Percentiles rank a stretch among this genome's conserved stretches.
Evolutionary conservation across 2,113 vertebrate genomes (phyloP).

Genomic region (Antigone vipio): DNA sequence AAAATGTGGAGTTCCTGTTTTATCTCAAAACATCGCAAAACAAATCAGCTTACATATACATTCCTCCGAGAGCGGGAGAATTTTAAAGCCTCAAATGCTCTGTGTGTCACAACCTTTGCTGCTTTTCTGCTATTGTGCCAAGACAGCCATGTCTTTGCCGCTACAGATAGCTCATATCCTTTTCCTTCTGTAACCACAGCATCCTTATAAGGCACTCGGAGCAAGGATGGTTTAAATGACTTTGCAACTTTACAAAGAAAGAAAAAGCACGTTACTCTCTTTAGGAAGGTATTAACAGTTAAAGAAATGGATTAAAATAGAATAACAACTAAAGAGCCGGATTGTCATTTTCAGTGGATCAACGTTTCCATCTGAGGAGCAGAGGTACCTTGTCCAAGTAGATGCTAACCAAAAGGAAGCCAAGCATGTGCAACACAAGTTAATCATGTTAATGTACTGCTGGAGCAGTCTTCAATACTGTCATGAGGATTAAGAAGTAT

Average conservation of each 20-base stretch:
- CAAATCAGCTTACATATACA: not conserved
- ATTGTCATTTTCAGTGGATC: not conserved
- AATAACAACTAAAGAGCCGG: not conserved
- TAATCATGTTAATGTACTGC: not conserved
- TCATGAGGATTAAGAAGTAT: not conserved
- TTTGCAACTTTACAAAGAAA: not conserved
- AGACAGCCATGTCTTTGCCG: not conserved
- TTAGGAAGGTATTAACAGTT: not conserved
- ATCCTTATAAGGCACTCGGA: not conserved
- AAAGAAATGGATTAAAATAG: conserved; percentile 3
- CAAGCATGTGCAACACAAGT: not conserved
- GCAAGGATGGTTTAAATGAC: not conserved
- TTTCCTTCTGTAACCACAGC: not conserved
- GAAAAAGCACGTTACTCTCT: not conserved
- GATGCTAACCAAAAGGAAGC: not conserved
- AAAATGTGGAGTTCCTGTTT: not conserved
- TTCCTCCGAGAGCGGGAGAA: not conserved
- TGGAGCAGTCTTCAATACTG: not conserved
- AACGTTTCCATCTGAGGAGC: not conserved
- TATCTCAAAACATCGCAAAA: not conserved
- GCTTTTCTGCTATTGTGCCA: not conserved
- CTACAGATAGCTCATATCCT: not conserved
- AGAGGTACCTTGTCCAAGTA: not conserved
- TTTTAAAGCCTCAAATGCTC: not conserved
- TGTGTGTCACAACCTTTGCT: not conserved